Evolutionary conservation across 2,888 invertebrate genomes (phyloP).

Genomic region (Epistrophe grossulariae): DNA sequence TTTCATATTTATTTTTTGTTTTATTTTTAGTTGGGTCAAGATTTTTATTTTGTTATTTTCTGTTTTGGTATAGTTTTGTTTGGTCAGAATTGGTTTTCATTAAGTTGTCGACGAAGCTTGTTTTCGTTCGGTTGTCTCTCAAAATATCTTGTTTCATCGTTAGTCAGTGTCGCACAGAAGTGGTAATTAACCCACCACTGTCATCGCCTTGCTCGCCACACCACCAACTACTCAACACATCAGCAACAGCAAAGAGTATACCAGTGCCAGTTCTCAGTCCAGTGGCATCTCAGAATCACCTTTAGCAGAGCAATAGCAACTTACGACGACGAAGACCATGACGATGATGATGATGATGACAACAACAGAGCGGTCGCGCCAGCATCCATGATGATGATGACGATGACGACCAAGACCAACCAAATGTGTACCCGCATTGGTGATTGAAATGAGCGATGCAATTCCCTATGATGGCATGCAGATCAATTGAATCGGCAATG

Average conservation of each 20-base stretch:
- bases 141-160: slow-evolving; percentile 72
- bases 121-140: slow-evolving; percentile 60
- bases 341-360: slow-evolving; percentile 20
- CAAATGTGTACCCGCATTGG: slow-evolving; percentile 61
- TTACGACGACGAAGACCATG: neutral
- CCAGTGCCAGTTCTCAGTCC: neutral
- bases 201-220: slow-evolving; percentile 3
- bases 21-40: neutral
- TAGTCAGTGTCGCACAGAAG: slow-evolving; percentile 72
- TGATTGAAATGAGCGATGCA: slow-evolving; percentile 64
- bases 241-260: neutral
- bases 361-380: neutral
- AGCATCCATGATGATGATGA: neutral
- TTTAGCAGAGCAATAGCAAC: neutral
- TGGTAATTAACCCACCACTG: slow-evolving; percentile 71
- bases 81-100: slow-evolving; percentile 70
- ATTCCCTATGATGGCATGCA: slow-evolving; percentile 66
- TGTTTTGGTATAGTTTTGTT: slow-evolving; percentile 6
- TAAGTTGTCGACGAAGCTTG: slow-evolving; percentile 66
- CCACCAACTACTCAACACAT: neutral
- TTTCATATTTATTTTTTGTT: neutral
- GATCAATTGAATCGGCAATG: slow-evolving; percentile 72
- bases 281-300: slow-evolving; percentile 14
- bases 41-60: neutral
- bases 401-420: slow-evolving; percentile 31